These are phyloP conservation scores for Anniella stebbinsi DNA, from an alignment of 2,797 vertebrate genomes.

Conservation along the genomic window DNA sequence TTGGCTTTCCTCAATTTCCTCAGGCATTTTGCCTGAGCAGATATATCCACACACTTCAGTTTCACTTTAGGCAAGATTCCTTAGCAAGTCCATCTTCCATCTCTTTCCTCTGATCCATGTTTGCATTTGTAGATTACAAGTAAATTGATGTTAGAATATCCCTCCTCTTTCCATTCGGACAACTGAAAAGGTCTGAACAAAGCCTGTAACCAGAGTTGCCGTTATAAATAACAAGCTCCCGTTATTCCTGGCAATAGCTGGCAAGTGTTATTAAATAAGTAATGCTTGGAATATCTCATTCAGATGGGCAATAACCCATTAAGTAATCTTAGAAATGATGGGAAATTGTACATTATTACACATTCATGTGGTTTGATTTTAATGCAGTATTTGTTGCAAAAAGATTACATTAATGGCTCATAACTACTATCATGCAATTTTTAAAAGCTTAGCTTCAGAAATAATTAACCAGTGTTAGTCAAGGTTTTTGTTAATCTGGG, in stretches of 20 bases:
- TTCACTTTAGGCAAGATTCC: not conserved
- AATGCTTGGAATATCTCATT: constrained; percentile 68
- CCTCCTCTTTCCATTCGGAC: not conserved
- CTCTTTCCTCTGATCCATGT: not conserved
- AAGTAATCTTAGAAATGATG: constrained; percentile 62
- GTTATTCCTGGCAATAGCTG: constrained; percentile 65
- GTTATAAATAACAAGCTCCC: constrained; percentile 40
- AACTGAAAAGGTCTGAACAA: constrained; percentile 40
- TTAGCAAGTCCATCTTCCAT: not conserved
- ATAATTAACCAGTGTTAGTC: constrained; percentile 46
- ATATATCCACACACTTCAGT: not conserved
- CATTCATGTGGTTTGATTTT: constrained; percentile 63
- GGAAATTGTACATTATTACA: constrained; percentile 63
- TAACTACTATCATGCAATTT: constrained; percentile 61
- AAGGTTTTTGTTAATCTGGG: constrained; percentile 33
- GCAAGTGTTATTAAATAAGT: constrained; percentile 69
- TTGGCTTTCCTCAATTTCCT: too few species aligned
- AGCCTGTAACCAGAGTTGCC: constrained; percentile 52
- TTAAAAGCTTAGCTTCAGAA: constrained; percentile 26
- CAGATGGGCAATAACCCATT: constrained; percentile 60
- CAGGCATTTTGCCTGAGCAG: not conserved
- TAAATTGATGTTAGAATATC: constrained; percentile 9
- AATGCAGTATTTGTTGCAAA: constrained; percentile 64
- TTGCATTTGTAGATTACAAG: fast-evolving
- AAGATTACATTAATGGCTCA: constrained; percentile 62